These are phyloP conservation scores for Nebria ingens DNA, from an alignment of 1,140 invertebrate genomes.

Conservation along the genomic window DNA sequence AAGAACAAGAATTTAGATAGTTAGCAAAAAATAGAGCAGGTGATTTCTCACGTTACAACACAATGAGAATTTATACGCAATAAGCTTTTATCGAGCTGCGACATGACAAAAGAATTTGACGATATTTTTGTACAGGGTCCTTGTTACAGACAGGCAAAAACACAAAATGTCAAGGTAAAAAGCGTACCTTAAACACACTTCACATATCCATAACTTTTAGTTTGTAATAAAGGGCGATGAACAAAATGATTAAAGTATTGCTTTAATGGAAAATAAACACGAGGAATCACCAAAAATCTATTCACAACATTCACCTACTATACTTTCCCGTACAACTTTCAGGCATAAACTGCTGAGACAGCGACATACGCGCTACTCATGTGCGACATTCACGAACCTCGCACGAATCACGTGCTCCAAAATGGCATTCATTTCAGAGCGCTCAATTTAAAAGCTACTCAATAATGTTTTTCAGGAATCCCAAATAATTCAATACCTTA, in stretches of 20 bases:
- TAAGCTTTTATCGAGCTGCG: conserved; percentile 3
- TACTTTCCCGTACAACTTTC: neutral
- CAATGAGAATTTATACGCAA: conserved; percentile 3
- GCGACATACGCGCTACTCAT: neutral
- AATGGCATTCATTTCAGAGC: neutral
- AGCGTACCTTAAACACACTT: neutral
- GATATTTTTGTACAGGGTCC: neutral
- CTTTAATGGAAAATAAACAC: conserved; percentile 1
- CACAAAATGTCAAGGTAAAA: neutral
- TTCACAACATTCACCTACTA: conserved; percentile 3
- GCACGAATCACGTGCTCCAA: neutral
- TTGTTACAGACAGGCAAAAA: neutral
- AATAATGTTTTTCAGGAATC: too few relatives aligned
- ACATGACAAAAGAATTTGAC: conserved; percentile 6
- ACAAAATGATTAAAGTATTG: neutral
- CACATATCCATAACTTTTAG: neutral
- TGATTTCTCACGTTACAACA: conserved; percentile 8
- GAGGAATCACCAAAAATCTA: neutral
- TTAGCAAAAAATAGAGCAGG: neutral
- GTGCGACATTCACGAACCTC: neutral
- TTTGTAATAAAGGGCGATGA: neutral
- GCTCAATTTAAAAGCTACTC: neutral
- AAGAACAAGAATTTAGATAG: neutral
- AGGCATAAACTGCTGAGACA: neutral
- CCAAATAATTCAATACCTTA: too few relatives aligned